phyloP scores from a whole-genome alignment of 2,888 invertebrate genomes.

The Lydus trimaculatus region DNA sequence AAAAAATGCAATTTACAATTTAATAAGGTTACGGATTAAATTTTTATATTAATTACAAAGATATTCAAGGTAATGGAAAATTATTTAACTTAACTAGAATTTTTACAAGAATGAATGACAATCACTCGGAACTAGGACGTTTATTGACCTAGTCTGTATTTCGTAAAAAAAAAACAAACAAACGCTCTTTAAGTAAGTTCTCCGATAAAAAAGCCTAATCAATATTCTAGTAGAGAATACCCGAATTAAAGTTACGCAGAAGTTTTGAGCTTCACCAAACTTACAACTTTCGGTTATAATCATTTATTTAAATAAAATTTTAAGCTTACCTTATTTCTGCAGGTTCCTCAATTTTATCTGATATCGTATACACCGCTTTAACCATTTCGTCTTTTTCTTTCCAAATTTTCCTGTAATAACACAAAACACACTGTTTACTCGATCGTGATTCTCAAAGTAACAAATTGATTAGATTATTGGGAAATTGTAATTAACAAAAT shows the following conservation, averaged over 20 bases:
- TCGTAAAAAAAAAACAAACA: no score
- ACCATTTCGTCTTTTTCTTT: not conserved
- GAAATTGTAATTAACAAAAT: not conserved
- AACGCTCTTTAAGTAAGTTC: no score
- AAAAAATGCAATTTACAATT: not conserved
- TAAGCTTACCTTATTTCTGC: conserved; percentile 32
- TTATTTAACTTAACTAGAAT: not conserved
- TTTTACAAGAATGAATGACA: not conserved
- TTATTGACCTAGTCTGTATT: conserved; percentile 15
- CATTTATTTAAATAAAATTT: not conserved
- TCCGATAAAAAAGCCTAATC: no score
- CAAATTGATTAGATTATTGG: not conserved
- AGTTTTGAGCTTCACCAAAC: not conserved
- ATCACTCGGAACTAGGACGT: conserved; percentile 12
- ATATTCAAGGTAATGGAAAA: not conserved
- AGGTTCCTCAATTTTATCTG: conserved; percentile 33
- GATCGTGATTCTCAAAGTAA: not conserved
- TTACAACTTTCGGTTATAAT: not conserved
- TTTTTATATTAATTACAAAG: not conserved
- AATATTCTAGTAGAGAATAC: no score
- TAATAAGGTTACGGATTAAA: not conserved
- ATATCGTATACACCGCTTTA: conserved; percentile 41
- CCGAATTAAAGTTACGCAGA: no score
- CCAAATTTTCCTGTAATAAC: not conserved
- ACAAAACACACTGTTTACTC: not conserved